Conservation (phyloP, 2,797 vertebrate genomes). For the Pelobates cultripes region DNA sequence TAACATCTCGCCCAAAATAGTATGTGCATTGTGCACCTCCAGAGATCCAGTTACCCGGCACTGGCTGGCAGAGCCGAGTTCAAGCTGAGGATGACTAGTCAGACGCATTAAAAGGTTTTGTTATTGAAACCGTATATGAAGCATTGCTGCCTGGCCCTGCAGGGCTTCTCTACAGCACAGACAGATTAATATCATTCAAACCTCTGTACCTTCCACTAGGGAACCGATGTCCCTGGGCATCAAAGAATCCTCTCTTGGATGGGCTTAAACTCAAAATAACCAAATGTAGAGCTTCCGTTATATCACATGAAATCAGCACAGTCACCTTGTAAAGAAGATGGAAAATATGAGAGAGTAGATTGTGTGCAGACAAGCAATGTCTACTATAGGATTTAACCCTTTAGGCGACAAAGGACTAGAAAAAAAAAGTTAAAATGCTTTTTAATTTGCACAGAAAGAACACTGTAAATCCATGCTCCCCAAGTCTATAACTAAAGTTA, state of each 20-base stretch:
- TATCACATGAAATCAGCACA: no score
- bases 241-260: not conserved
- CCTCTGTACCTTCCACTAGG: conserved; percentile 17
- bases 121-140: conserved; percentile 50
- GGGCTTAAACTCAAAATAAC: not conserved
- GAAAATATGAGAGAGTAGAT: no score
- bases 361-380: no score
- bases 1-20: conserved; percentile 55
- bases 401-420: no score
- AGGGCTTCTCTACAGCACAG: conserved; percentile 39
- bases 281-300: not conserved
- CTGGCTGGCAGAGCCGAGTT: conserved; percentile 52
- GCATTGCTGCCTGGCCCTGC: conserved; percentile 35
- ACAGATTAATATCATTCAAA: conserved; percentile 42
- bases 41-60: conserved; percentile 52
- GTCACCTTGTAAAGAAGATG: no score
- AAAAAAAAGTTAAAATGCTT: no score
- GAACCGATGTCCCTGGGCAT: conserved; percentile 14
- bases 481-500: no score
- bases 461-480: no score
- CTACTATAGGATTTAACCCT: no score
- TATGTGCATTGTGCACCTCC: conserved; percentile 48
- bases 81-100: conserved; percentile 55
- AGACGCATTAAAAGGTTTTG: conserved; percentile 53
- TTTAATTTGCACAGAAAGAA: no score